Evolutionary conservation across 92 coral and sea anemone genomes (phyloP).

Genomic region (Porites lobata): DNA sequence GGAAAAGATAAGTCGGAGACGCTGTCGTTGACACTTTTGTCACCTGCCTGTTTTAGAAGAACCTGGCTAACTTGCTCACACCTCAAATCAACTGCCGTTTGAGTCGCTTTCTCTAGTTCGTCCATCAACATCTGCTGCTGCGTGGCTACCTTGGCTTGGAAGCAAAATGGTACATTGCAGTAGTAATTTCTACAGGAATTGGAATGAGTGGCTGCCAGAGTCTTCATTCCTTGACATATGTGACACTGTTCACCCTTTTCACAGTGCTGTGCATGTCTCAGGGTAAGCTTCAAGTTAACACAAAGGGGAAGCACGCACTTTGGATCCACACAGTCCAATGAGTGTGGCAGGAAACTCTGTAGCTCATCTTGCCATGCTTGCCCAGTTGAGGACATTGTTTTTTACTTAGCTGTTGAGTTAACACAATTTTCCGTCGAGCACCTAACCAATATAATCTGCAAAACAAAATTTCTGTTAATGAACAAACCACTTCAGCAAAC

Average conservation of each 20-base stretch:
- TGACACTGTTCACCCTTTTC: slow-evolving; percentile 27
- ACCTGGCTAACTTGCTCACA: not conserved
- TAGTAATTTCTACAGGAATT: slow-evolving; percentile 40
- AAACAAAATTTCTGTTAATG: no score
- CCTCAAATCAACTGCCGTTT: not conserved
- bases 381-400: no score
- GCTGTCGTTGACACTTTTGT: not conserved
- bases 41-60: not conserved
- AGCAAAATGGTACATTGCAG: slow-evolving; percentile 44
- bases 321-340: slow-evolving; percentile 45
- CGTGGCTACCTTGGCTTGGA: slow-evolving; percentile 42
- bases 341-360: slow-evolving; percentile 35
- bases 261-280: slow-evolving; percentile 33
- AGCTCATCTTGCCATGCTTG: not conserved
- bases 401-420: no score
- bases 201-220: slow-evolving; percentile 36
- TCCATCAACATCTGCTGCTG: slow-evolving; percentile 37
- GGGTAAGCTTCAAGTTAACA: slow-evolving; percentile 44
- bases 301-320: slow-evolving; percentile 35
- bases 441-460: no score
- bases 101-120: slow-evolving; percentile 9
- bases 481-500: no score
- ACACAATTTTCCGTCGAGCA: no score
- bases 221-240: slow-evolving; percentile 34
- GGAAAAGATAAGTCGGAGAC: not conserved